Conservation (phyloP, 2,888 invertebrate genomes). For the Dryobotodes eremita region DNA sequence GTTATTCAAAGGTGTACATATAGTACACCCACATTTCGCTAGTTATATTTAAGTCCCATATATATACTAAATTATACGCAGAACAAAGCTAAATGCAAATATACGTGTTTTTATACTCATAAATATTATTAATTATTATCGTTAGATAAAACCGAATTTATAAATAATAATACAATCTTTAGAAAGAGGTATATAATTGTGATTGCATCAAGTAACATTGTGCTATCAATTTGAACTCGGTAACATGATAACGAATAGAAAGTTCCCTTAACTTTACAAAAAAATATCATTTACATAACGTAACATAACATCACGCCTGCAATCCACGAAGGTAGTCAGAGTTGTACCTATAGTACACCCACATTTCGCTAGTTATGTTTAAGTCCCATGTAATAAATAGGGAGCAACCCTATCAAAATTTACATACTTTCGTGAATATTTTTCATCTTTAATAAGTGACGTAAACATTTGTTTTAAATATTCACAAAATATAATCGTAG, state of each 20-base stretch:
- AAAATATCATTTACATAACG: conserved; percentile 26
- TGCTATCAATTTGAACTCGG: conserved; percentile 56
- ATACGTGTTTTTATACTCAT: conserved; percentile 58
- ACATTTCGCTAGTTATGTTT: too few species aligned
- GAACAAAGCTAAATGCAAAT: conserved; percentile 57
- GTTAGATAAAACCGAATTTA: conserved; percentile 52
- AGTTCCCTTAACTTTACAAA: conserved; percentile 16
- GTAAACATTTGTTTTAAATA: conserved; percentile 20
- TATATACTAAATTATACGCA: conserved; percentile 49
- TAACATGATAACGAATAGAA: conserved; percentile 51
- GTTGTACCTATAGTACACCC: background rate
- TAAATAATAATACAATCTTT: conserved; percentile 46
- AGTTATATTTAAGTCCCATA: too few species aligned
- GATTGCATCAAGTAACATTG: conserved; percentile 50
- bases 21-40: too few species aligned
- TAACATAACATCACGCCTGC: background rate
- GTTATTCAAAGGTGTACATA: background rate
- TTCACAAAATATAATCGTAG: conserved; percentile 16
- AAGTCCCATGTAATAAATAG: background rate
- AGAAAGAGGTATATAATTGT: conserved; percentile 30
- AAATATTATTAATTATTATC: conserved; percentile 60
- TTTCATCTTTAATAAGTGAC: background rate
- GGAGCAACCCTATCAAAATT: background rate
- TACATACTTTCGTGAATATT: conserved; percentile 23
- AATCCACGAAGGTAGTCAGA: too few species aligned